phyloP scores from a whole-genome alignment of 2,797 vertebrate species.

The Scomberomorus guttatus region DNA sequence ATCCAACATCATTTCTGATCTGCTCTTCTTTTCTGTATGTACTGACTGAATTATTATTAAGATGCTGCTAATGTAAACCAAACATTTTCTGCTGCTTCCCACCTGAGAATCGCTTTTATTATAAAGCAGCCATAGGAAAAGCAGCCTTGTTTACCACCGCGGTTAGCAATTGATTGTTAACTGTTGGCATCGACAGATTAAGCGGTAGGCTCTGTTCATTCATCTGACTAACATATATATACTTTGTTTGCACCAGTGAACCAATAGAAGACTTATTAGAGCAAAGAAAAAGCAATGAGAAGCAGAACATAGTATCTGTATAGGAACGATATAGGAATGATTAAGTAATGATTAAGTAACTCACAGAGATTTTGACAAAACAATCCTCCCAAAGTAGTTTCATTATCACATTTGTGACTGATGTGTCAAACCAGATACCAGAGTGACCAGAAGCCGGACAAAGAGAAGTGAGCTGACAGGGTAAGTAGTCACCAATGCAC shows the following conservation, averaged over 20 bases:
- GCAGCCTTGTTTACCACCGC: too few relatives aligned
- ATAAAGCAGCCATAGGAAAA: too few relatives aligned
- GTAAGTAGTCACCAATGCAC: not conserved
- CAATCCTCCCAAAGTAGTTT: not conserved
- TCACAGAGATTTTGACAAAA: not conserved
- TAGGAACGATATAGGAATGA: not conserved
- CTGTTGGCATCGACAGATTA: not conserved
- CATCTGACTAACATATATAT: constrained; percentile 11
- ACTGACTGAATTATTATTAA: not conserved
- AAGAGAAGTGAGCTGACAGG: constrained; percentile 8
- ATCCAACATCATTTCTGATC: not conserved
- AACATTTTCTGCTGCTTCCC: not conserved
- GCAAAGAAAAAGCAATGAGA: not conserved
- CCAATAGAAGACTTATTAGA: constrained; percentile 20
- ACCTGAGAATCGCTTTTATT: too few relatives aligned
- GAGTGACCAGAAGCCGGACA: not conserved
- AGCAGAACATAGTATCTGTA: not conserved
- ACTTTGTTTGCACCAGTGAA: constrained; percentile 1
- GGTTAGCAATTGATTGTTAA: too few relatives aligned
- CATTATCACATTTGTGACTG: not conserved
- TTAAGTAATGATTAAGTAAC: not conserved
- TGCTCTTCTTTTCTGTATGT: not conserved
- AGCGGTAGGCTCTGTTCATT: constrained; percentile 19
- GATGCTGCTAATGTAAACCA: not conserved
- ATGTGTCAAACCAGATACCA: constrained; percentile 15